Evolutionary conservation across 2,888 invertebrate species (phyloP).

Genomic region (Ennomos quercinarius): DNA sequence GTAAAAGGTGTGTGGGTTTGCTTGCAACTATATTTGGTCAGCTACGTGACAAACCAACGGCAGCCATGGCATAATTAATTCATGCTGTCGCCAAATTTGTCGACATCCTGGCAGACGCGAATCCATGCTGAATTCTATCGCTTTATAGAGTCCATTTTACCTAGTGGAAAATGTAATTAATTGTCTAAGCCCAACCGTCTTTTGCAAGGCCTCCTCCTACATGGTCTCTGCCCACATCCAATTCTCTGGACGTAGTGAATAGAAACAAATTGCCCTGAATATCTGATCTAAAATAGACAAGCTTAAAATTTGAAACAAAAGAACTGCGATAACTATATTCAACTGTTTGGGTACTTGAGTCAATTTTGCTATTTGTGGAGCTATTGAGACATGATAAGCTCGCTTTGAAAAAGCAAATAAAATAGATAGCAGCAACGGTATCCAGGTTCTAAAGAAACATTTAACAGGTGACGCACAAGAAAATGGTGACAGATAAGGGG

Average conservation of each 20-base stretch:
- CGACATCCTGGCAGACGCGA: constrained; percentile 57
- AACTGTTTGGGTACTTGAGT: constrained; percentile 29
- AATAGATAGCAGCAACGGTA: constrained; percentile 39
- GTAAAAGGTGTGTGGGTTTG: constrained; percentile 68
- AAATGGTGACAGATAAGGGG: constrained; percentile 37
- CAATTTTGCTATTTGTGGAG: constrained; percentile 33
- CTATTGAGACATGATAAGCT: constrained; percentile 36
- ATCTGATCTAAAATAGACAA: constrained; percentile 43
- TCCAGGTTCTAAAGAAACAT: constrained; percentile 37
- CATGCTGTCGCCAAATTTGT: constrained; percentile 74
- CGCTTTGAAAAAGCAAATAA: constrained; percentile 35
- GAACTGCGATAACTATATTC: constrained; percentile 13
- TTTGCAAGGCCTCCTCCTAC: constrained; percentile 81
- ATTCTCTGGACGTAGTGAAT: constrained; percentile 64
- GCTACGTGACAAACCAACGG: constrained; percentile 76
- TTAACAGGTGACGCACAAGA: constrained; percentile 39
- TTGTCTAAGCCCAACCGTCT: constrained; percentile 72
- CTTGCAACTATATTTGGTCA: constrained; percentile 74
- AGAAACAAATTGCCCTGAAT: constrained; percentile 70
- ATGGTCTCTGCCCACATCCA: constrained; percentile 78
- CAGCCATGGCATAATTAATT: constrained; percentile 70
- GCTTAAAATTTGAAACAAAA: constrained; percentile 15
- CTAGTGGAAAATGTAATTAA: constrained; percentile 47
- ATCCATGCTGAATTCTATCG: constrained; percentile 62
- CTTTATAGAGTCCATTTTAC: constrained; percentile 64